Base-by-base conservation (phyloP, 2,797 vertebrate species). In the Pelobates cultripes region DNA sequence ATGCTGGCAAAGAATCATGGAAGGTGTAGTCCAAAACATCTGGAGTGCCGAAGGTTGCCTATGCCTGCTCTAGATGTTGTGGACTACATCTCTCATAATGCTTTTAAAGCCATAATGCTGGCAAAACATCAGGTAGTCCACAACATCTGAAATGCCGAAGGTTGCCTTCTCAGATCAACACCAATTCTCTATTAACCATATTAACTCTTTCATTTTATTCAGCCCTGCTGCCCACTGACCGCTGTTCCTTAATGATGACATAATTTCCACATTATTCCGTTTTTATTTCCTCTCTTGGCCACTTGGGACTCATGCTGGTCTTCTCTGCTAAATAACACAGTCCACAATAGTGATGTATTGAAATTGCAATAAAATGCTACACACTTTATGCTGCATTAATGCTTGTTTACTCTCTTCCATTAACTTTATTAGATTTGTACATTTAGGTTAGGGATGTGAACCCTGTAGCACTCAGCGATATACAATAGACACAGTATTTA, bases 401-500 rank as follows among this genome's bases (percentile, higher is more conserved):
- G 43, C 41, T 45, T 70, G 68, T 70, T 70, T 45, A 44, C 5
- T 44, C 7, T 12, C 15, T 7, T 70, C 12, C 43, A 70, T 70
- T 70, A 70, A 70, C 12, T 45, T 44, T n/a, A 70, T 70, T 70
- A 17, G 43, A 45, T 44, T 45, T 70, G 42, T 70, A 44, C 14
- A 45, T 70, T 44, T 70, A 70, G 14, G 43, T 4, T 13, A 17
- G 14, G 9, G 4, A 45, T 15, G 43, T 70, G 4, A 45, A 7
- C 14, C 15, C 15, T 12, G 55, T 12, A 57, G 55, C 55, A 51
- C 47, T 51, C 47, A 51, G 47, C 43, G 66, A 68, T 15, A 61
- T 61, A 15, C 15, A 13, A 61, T 61, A 61, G 10, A 5, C 57
- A 60, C 57, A 3, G 57, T 14, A 13, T 51, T 51, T 2, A 12